These are phyloP conservation scores for Siniperca knerii DNA, from an alignment of 2,113 vertebrate species.

Conservation along the genomic window DNA sequence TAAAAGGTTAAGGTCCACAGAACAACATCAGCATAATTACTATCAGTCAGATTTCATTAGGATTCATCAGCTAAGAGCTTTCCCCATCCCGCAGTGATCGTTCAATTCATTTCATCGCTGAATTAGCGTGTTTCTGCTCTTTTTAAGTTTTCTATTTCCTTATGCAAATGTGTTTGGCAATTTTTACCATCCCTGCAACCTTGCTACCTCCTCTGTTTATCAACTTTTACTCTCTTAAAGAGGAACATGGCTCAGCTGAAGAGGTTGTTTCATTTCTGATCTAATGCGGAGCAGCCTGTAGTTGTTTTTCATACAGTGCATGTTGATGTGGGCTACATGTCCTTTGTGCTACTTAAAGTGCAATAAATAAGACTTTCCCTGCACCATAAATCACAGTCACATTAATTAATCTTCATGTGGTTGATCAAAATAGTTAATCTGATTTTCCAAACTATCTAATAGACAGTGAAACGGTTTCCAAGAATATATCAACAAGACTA, in stretches of 20 bases:
- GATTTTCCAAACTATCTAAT: too few species aligned
- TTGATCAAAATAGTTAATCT: not conserved
- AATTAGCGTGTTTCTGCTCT: constrained; percentile 67
- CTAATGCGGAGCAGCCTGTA: not conserved
- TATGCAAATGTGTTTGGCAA: constrained; percentile 52
- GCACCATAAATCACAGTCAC: not conserved
- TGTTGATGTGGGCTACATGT: not conserved
- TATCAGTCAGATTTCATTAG: constrained; percentile 76
- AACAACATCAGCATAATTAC: constrained; percentile 79
- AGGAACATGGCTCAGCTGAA: constrained; percentile 3
- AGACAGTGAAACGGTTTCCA: too few species aligned
- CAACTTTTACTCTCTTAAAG: constrained; percentile 2
- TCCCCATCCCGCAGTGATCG: constrained; percentile 43
- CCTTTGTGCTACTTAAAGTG: not conserved
- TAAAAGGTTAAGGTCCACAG: constrained; percentile 72
- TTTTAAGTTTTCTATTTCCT: constrained; percentile 66
- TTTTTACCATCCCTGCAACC: constrained; percentile 27
- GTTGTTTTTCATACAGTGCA: not conserved
- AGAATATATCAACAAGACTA: not conserved
- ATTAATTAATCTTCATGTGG: not conserved
- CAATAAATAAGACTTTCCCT: not conserved
- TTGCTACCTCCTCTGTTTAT: constrained; percentile 25
- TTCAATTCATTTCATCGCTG: constrained; percentile 61
- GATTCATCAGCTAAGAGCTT: constrained; percentile 70
- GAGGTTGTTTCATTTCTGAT: not conserved